Evolutionary conservation across 2,888 invertebrate species (phyloP).

Genomic region (Agelastica alni): DNA sequence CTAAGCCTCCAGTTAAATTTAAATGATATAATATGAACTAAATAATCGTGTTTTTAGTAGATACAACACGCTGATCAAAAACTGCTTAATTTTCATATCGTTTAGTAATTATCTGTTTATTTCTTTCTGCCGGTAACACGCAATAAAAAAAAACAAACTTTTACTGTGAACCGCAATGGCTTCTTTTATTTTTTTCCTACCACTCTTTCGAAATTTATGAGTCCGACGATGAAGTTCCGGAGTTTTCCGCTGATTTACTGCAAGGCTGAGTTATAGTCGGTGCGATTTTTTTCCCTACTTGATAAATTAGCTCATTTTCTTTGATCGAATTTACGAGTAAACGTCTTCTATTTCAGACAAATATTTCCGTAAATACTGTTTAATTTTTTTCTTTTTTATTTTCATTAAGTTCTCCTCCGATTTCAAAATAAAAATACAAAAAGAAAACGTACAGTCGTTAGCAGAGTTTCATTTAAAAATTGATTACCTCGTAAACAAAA

Average conservation of each 20-base stretch:
- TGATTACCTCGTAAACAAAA: too few relatives aligned
- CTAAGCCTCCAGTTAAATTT: too few relatives aligned
- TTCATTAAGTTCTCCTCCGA: too few relatives aligned
- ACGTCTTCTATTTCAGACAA: constrained; percentile 9
- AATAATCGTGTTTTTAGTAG: too few relatives aligned
- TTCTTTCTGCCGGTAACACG: too few relatives aligned
- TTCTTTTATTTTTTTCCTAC: constrained; percentile 14
- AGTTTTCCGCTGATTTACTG: constrained; percentile 22
- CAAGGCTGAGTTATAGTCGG: constrained; percentile 19
- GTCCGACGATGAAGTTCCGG: constrained; percentile 25
- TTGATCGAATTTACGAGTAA: constrained; percentile 23
- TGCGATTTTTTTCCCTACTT: constrained; percentile 20
- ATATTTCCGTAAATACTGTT: constrained; percentile 10
- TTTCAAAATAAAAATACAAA: too few relatives aligned
- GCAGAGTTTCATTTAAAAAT: too few relatives aligned
- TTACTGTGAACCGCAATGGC: constrained; percentile 9
- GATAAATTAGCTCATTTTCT: constrained; percentile 24
- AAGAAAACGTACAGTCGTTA: too few relatives aligned
- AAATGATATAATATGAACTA: too few relatives aligned
- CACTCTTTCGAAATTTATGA: constrained; percentile 21
- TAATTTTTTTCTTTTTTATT: neutral
- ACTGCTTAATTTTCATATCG: too few relatives aligned
- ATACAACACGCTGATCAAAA: too few relatives aligned
- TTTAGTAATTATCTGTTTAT: too few relatives aligned
- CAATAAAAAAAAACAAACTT: constrained; percentile 9